A percentile compares a stretch with the other conserved stretches of the same genome.
Evolutionary conservation across 2,888 invertebrate genomes (phyloP).

Genomic region (Eupithecia exiguata): DNA sequence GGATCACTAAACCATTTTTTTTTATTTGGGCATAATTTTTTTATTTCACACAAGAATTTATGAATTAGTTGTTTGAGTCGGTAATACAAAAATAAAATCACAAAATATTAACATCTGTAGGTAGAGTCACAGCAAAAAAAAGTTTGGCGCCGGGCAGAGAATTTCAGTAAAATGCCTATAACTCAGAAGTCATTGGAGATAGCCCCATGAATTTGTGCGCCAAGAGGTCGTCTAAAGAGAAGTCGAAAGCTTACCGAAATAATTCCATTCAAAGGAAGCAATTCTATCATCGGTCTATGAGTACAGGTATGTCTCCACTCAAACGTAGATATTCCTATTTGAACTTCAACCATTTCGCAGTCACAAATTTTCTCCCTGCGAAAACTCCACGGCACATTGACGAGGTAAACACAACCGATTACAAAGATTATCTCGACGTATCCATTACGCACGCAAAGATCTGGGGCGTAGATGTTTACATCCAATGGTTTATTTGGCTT

Average conservation of each 20-base stretch:
- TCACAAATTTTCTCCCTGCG: constrained; percentile 75
- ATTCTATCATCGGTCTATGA: constrained; percentile 67
- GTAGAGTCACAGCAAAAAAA: too few relatives aligned
- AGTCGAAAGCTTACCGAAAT: constrained; percentile 59
- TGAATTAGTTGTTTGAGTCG: too few relatives aligned
- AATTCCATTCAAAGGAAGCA: constrained; percentile 65
- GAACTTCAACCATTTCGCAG: constrained; percentile 72
- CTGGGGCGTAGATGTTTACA: constrained; percentile 71
- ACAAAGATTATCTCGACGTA: constrained; percentile 69
- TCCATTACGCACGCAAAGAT: constrained; percentile 64
- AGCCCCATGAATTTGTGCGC: too few relatives aligned
- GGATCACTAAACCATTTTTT: too few relatives aligned
- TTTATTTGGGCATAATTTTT: too few relatives aligned
- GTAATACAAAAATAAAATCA: too few relatives aligned
- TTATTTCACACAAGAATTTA: too few relatives aligned
- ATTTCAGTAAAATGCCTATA: too few relatives aligned
- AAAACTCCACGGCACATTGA: constrained; percentile 68
- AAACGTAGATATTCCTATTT: constrained; percentile 71
- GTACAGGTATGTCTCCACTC: constrained; percentile 72
- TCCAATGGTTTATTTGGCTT: constrained; percentile 65
- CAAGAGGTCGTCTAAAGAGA: neutral
- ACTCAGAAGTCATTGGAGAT: too few relatives aligned
- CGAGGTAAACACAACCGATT: constrained; percentile 66
- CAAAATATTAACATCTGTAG: too few relatives aligned
- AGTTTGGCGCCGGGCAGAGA: too few relatives aligned